Evolutionary conservation across 2,113 vertebrate genomes (phyloP), one percentile per base, ranked within the genome.

Genomic region (Lophius piscatorius): DNA sequence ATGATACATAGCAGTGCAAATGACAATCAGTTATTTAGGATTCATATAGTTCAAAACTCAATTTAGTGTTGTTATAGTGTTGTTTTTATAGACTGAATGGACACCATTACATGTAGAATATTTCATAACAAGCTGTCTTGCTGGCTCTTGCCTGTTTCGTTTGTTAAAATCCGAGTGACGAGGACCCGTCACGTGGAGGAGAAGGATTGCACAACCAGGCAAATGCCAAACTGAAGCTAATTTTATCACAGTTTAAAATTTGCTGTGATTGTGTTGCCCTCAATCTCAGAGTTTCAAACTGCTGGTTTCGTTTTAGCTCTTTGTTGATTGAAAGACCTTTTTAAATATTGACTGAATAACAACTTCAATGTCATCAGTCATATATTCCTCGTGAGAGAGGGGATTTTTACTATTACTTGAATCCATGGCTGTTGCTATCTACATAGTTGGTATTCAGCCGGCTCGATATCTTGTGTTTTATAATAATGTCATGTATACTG

Each of bases 11-110:
- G n/a, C 28, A 3, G 21, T 78, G 84, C 74, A 78, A 45, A 69
- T 62, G 81, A 84, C 81, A 87, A 87, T 87, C 81, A 68, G 1
- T 59, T 48, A 31, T 58, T 47, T 63, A 66, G 59, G 60, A 63
- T 62, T 24, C n/a, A n/a, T n/a, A n/a, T n/a, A n/a, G n/a, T n/a
- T n/a, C n/a, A 36, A 41, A 59, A 46, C 13, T 40, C 41, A 18
- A n/a, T n/a, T n/a, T n/a, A n/a, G n/a, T n/a, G n/a, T n/a, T n/a
- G n/a, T n/a, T n/a, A n/a, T n/a, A n/a, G n/a, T n/a, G n/a, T n/a
- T n/a, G n/a, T n/a, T n/a, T n/a, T n/a, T n/a, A n/a, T n/a, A n/a
- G n/a, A n/a, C n/a, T n/a, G n/a, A n/a, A n/a, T n/a, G n/a, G n/a
- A n/a, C n/a, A n/a, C n/a, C n/a, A n/a, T n/a, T n/a, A n/a, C n/a